A percentile compares a stretch with the other conserved stretches of the same genome.
phyloP scores from a whole-genome alignment of 2,113 vertebrate genomes.

The Phaetusa simplex region DNA sequence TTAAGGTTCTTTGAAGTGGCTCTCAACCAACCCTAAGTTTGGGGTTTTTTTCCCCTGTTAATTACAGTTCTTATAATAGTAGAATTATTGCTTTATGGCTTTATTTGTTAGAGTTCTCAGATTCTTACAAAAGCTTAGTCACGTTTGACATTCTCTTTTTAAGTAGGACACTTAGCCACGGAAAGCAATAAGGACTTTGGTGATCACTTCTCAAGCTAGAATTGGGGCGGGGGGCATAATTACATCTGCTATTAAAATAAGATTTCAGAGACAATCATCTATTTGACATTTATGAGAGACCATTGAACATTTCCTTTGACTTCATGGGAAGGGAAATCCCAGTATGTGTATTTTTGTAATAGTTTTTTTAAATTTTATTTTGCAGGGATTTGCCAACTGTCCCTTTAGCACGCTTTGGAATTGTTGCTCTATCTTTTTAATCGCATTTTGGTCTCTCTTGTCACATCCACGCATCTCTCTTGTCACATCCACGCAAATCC shows the following conservation, averaged over 20 bases:
- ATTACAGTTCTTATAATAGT: neutral
- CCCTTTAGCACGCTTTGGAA: neutral
- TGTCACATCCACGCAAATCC: neutral
- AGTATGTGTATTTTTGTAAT: neutral
- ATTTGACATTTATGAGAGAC: neutral
- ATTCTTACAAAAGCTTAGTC: neutral
- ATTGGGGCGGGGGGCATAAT: neutral
- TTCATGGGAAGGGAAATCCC: neutral
- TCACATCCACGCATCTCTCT: neutral
- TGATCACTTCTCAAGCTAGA: neutral
- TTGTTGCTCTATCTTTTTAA: neutral
- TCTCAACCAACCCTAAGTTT: neutral
- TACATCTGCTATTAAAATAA: neutral
- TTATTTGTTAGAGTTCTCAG: neutral
- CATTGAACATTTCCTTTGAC: neutral
- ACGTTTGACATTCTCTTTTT: neutral
- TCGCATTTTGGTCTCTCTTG: neutral
- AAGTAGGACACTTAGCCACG: neutral
- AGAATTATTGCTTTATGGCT: neutral
- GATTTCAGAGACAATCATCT: neutral
- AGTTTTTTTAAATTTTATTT: neutral
- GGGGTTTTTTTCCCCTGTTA: neutral
- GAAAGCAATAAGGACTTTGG: neutral
- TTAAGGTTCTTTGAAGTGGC: neutral
- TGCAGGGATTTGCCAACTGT: neutral